These are phyloP conservation scores for Aphodius granarius DNA, from an alignment of 2,888 invertebrate species.

Conservation along the genomic window DNA sequence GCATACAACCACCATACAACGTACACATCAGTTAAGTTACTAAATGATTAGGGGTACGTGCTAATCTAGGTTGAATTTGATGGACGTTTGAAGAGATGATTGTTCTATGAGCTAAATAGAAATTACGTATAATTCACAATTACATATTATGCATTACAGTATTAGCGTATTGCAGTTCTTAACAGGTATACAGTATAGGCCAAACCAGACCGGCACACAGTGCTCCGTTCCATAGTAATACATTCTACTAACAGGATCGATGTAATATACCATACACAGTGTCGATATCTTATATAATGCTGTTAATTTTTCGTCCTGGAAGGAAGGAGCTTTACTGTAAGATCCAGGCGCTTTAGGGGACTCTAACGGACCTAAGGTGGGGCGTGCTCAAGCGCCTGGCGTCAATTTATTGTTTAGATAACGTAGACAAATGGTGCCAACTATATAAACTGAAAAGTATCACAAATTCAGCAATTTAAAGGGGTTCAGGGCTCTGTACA, in stretches of 20 bases:
- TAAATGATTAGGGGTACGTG: background rate
- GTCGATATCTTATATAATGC: background rate
- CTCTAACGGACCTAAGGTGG: background rate
- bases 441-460: background rate
- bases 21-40: background rate
- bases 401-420: background rate
- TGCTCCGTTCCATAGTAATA: no score
- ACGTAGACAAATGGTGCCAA: background rate
- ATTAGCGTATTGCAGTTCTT: no score
- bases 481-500: slow-evolving; percentile 1
- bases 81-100: background rate
- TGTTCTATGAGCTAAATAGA: no score
- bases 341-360: background rate
- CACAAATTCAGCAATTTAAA: background rate
- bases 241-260: no score
- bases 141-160: no score
- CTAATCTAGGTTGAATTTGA: background rate
- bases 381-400: background rate
- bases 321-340: background rate
- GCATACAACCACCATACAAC: background rate
- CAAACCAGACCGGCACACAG: no score
- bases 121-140: no score
- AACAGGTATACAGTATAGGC: no score
- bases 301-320: background rate
- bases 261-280: no score